A percentile compares a stretch with the other conserved stretches of the same genome.
Evolutionary conservation across 1,140 invertebrate species (phyloP).

Genomic region (Drosophila lacteicornis): DNA sequence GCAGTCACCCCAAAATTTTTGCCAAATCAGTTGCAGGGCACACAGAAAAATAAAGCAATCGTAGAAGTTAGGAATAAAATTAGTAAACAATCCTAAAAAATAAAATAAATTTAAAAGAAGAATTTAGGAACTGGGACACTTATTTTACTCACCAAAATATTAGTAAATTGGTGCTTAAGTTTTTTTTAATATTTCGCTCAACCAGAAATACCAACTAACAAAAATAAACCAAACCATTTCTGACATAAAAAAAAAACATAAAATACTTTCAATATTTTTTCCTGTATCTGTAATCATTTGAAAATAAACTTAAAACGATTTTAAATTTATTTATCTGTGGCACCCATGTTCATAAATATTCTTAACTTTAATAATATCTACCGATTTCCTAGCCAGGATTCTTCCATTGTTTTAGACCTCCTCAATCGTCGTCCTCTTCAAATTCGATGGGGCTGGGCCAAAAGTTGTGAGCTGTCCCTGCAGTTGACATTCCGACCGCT

Average conservation of each 20-base stretch:
- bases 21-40: not conserved
- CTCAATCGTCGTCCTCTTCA: not conserved
- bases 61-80: not conserved
- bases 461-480: conserved; percentile 38
- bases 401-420: conserved; percentile 32
- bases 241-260: too few relatives aligned
- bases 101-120: too few relatives aligned
- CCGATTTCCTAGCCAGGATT: not conserved
- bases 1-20: not conserved
- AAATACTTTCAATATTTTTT: too few relatives aligned
- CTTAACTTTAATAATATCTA: not conserved
- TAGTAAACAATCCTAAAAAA: not conserved
- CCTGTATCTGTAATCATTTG: too few relatives aligned
- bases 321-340: too few relatives aligned
- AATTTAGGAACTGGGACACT: too few relatives aligned
- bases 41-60: not conserved
- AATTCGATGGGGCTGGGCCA: conserved; percentile 22
- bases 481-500: conserved; percentile 63
- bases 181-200: too few relatives aligned
- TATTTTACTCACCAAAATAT: too few relatives aligned
- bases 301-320: too few relatives aligned
- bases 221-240: too few relatives aligned
- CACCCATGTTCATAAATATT: not conserved
- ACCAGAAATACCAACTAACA: too few relatives aligned
- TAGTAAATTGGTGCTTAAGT: too few relatives aligned